These are phyloP conservation scores for Marisa cornuarietis DNA, from an alignment of 1,140 invertebrate genomes.

Conservation along the genomic window DNA sequence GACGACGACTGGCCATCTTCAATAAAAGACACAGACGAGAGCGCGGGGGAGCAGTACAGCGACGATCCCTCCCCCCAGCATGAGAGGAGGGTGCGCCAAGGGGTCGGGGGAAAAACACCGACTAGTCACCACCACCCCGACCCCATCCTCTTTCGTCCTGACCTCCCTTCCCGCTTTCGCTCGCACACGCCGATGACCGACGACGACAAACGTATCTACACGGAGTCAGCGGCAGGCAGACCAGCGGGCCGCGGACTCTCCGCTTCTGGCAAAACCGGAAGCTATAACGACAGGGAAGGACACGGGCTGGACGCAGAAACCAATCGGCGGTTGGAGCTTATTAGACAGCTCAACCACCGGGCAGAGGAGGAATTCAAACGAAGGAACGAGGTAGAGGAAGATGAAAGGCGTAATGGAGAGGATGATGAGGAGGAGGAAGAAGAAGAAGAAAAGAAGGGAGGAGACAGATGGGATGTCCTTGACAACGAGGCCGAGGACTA, in stretches of 20 bases:
- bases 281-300: background rate
- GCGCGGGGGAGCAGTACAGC: too few species aligned
- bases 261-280: background rate
- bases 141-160: too few species aligned
- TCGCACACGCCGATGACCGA: too few species aligned
- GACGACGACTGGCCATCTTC: too few species aligned
- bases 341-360: conserved; percentile 3
- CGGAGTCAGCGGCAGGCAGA: background rate
- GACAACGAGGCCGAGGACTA: background rate
- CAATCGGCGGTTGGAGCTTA: conserved; percentile 3
- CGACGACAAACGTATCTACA: too few species aligned
- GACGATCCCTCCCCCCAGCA: too few species aligned
- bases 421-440: background rate
- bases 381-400: background rate
- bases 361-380: background rate
- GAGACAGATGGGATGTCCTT: background rate
- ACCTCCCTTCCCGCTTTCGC: too few species aligned
- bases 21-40: too few species aligned
- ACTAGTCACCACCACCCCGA: too few species aligned
- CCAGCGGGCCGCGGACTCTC: too few species aligned
- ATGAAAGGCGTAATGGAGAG: background rate
- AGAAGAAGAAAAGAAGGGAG: background rate
- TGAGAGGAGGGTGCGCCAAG: too few species aligned
- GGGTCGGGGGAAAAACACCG: too few species aligned
- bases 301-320: background rate